A percentile compares a stretch with the other conserved stretches of the same genome.
These are phyloP conservation scores for Torymus texanus DNA, from an alignment of 2,888 invertebrate species.

Conservation along the genomic window DNA sequence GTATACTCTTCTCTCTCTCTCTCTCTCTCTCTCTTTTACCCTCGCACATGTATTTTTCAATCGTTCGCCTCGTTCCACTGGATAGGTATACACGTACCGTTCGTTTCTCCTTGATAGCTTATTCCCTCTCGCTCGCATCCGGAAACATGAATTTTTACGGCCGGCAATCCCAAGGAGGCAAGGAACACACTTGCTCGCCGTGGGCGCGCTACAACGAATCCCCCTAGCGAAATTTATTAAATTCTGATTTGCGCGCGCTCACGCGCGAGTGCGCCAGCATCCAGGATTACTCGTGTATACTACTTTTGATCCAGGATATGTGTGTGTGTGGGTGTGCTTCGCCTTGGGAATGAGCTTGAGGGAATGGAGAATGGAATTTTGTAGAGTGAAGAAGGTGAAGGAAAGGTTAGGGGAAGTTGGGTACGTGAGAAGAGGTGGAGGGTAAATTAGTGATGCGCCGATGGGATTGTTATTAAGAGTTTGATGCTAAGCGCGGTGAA, in stretches of 20 bases:
- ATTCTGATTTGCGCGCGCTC: constrained; percentile 26
- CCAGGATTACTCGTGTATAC: neutral
- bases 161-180: constrained; percentile 1
- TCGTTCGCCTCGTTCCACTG: neutral
- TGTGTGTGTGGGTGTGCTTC: neutral
- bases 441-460: too few species aligned
- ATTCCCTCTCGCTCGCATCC: constrained; percentile 1
- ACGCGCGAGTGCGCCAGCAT: neutral
- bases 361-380: too few species aligned
- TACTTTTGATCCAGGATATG: neutral
- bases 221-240: constrained; percentile 33
- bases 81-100: neutral
- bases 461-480: too few species aligned
- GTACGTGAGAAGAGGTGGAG: too few species aligned
- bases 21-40: too few species aligned
- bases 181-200: too few species aligned
- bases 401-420: too few species aligned
- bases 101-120: neutral
- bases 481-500: neutral
- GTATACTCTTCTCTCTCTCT: neutral
- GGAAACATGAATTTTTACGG: constrained; percentile 32
- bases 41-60: constrained; percentile 30
- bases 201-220: neutral
- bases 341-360: neutral
- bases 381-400: too few species aligned